Evolutionary conservation across 2,888 invertebrate species (phyloP), one percentile per base, ranked within the genome.

Genomic region (Cephus sareptanus): DNA sequence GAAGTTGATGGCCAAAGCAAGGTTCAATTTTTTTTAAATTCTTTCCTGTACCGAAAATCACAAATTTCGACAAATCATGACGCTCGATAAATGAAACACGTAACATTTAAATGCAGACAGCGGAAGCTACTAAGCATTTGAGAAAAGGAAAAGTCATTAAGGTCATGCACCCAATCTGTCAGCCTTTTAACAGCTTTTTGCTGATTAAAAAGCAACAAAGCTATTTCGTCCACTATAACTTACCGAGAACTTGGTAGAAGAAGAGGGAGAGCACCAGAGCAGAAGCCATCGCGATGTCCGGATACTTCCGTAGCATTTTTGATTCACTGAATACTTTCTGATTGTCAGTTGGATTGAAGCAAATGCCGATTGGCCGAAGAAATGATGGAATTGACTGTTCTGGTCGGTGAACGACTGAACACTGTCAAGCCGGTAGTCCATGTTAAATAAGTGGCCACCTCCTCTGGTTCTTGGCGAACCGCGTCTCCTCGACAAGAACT

Each of bases 361-460:
- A 56, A 56, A 56, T 56, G 15, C 15, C 40, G 40, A 15, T 23
- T 37, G 37, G 23, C 3, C 34, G 35, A 71, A 71, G 71, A 71
- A 31, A 71, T 71, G 31, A 15, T 23, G 23, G 71, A 71, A 71
- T 71, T 31, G 31, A 71, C 71, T 33, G 71, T 82, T 81, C 77
- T 80, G 84, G 86, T 79, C 85, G 87, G 81, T 83, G 80, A 81
- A 80, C 84, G 85, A 87, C 87, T 88, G 88, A 88, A 82, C 85
- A 78, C 82, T 82, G 84, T 80, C 81, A 79, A 81, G 76, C 82
- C 80, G 80, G 79, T 80, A 87, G 81, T 80, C 87, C 85, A 87
- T 86, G 86, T 88, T 88, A 88, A 88, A 88, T 88, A 87, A 85
- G 83, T 82, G 73, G 82, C 78, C 82, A 78, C 83, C 75, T 78